Evolutionary conservation across 2,113 vertebrate genomes (phyloP).

Genomic region (Toxostoma redivivum): DNA sequence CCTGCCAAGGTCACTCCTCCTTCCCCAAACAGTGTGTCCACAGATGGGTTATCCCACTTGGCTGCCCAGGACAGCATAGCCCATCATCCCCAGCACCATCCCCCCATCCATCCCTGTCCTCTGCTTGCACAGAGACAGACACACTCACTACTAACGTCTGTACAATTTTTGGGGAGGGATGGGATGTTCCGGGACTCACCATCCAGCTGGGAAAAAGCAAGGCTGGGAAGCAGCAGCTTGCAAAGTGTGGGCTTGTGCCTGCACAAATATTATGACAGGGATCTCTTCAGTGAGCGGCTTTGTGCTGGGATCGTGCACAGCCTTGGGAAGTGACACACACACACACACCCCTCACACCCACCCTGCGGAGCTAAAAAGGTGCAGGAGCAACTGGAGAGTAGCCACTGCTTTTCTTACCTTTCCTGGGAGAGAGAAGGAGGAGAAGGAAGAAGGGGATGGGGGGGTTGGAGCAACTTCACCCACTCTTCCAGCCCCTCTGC

Average conservation of each 20-base stretch:
- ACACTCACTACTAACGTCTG: background rate
- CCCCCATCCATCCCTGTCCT: background rate
- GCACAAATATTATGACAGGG: conserved; percentile 66
- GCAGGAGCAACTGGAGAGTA: conserved; percentile 5
- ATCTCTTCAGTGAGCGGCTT: conserved; percentile 49
- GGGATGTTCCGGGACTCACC: background rate
- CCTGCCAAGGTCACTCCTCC: background rate
- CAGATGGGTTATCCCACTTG: background rate
- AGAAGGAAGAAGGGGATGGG: background rate
- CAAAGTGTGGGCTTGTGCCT: conserved; percentile 27
- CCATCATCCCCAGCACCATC: background rate
- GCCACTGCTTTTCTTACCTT: conserved; percentile 53
- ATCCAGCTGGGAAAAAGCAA: conserved; percentile 39
- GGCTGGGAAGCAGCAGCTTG: conserved; percentile 14
- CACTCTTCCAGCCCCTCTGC: background rate
- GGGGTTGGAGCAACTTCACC: conserved; percentile 32
- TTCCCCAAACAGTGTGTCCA: background rate
- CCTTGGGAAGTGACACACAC: background rate
- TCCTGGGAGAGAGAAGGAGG: background rate
- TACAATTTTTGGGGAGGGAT: background rate
- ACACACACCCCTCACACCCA: background rate
- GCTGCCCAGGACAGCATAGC: background rate
- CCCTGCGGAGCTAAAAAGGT: background rate
- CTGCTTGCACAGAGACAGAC: background rate
- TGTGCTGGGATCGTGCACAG: conserved; percentile 30